Percentiles rank a stretch among this genome's conserved stretches.
Evolutionary conservation across 2,113 vertebrate genomes (phyloP).

Genomic region (Apodemus sylvaticus): DNA sequence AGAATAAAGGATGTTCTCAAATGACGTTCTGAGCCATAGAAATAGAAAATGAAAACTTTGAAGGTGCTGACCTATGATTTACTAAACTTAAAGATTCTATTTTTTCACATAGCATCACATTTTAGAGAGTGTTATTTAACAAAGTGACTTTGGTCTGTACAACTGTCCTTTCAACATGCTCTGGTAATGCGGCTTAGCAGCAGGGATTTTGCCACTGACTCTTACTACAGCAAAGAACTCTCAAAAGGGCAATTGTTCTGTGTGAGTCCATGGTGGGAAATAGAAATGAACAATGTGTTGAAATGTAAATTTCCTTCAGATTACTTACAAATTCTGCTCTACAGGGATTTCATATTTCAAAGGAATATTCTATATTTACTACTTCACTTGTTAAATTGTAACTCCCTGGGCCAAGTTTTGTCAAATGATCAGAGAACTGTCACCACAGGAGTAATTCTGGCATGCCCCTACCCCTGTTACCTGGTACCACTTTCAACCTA

Average conservation of each 20-base stretch:
- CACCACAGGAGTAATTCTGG: conserved; percentile 50
- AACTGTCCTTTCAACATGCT: conserved; percentile 57
- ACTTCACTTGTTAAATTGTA: conserved; percentile 52
- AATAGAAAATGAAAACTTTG: conserved; percentile 10
- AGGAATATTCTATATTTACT: conserved; percentile 65
- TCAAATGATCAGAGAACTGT: conserved; percentile 40
- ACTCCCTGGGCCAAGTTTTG: conserved; percentile 65
- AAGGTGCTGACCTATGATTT: background rate
- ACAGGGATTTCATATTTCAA: conserved; percentile 70
- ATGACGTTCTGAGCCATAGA: background rate
- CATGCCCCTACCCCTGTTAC: background rate
- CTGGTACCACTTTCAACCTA: conserved; percentile 17
- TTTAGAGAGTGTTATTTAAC: background rate
- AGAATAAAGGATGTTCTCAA: background rate
- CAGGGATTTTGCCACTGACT: background rate
- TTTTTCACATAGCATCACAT: conserved; percentile 12
- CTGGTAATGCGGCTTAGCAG: conserved; percentile 43
- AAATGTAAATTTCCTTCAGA: conserved; percentile 77
- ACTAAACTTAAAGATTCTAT: conserved; percentile 45
- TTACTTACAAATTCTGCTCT: conserved; percentile 60
- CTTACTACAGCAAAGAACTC: conserved; percentile 41
- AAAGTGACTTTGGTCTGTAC: conserved; percentile 39
- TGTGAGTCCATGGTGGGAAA: conserved; percentile 59
- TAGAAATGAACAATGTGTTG: conserved; percentile 54
- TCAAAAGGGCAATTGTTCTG: conserved; percentile 59